Evolutionary conservation across 2,888 invertebrate species (phyloP), one percentile per base, ranked within the genome.

Genomic region (Pantelozetes paolii): DNA sequence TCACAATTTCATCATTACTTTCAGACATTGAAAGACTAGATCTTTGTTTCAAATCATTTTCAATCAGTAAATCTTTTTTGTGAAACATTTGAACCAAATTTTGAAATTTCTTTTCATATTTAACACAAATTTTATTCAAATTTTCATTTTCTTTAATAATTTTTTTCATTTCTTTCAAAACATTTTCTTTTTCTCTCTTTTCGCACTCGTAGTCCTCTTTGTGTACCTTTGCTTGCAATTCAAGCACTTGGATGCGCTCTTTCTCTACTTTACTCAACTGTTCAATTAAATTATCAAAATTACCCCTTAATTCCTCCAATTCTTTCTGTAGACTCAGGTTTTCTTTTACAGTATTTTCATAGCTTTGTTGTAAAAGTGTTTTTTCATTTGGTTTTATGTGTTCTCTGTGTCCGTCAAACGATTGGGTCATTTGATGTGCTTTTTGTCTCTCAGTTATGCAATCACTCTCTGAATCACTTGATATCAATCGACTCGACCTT

Each of bases 71-170:
- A 28, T 57, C 26, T 8, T 5, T 57, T 20, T 23, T 28, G 9
- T 28, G 11, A 2, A n/a, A 28, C 3, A 57, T 5, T 57, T 57
- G 11, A n/a, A 57, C 13, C 18, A 57, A 26, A 8, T 23, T 23
- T 28, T 57, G 57, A 3, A 57, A 23, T 57, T 57, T 57, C 26
- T 57, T 57, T 26, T 57, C 57, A 57, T 57, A 57, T 8, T 57
- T 57, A 20, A 26, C 3, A 13, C 57, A 57, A 57, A 57, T 57
- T 23, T n/a, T 3, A 23, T 28, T 11, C 13, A 57, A 57, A 23
- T 23, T 57, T 8, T 57, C 20, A 2, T 23, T 57, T 57, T 57
- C 57, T 57, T 2, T 8, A 23, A 2, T 57, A 20, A 57, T 13
- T 57, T 57, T 20, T 57, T 9, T 57, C 6, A 57, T 2, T 57